Evolutionary conservation across 2,113 vertebrate species (phyloP).

Genomic region (Nesospiza acunhae): DNA sequence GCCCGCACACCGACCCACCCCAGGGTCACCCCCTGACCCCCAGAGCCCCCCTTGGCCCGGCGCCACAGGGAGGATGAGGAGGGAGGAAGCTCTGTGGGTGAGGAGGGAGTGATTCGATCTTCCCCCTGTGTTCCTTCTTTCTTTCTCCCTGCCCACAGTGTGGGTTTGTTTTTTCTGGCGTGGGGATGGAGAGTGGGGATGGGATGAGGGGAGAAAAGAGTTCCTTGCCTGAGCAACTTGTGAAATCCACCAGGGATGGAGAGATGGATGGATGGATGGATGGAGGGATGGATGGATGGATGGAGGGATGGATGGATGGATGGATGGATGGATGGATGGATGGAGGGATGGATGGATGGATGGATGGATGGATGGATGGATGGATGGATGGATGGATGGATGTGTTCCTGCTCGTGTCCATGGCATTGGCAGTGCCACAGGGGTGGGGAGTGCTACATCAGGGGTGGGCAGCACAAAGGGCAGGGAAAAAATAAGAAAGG

Average conservation of each 20-base stretch:
- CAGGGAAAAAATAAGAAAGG: neutral
- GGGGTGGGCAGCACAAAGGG: neutral
- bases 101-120: neutral
- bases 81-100: neutral
- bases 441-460: neutral
- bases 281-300: no score
- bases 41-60: neutral
- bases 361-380: neutral
- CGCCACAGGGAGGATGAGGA: neutral
- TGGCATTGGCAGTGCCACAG: neutral
- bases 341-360: neutral
- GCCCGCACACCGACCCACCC: fast-evolving
- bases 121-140: neutral
- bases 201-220: neutral
- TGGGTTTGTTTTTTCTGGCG: neutral
- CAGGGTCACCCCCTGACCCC: neutral
- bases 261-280: neutral
- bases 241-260: neutral
- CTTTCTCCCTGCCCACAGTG: neutral
- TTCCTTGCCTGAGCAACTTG: neutral
- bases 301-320: no score
- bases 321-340: neutral
- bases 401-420: neutral
- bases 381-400: neutral
- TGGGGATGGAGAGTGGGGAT: slow-evolving; percentile 1